phyloP scores from a whole-genome alignment of 1,140 invertebrate species.

The Chrysomallon squamiferum region DNA sequence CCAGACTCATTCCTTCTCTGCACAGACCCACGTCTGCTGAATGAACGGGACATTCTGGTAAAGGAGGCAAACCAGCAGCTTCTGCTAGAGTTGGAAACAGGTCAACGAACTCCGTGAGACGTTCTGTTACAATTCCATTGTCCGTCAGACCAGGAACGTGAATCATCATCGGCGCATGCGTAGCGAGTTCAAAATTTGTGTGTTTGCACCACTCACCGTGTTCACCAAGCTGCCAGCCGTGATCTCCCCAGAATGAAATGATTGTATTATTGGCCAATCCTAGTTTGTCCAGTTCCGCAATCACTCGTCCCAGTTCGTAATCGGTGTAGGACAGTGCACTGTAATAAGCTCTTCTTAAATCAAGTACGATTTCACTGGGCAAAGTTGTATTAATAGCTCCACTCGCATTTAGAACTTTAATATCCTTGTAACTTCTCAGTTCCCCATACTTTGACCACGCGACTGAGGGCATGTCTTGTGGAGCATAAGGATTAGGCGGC shows the following conservation, averaged over 20 bases:
- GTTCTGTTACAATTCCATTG: slow-evolving; percentile 17
- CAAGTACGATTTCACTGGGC: slow-evolving; percentile 9
- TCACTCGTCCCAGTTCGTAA: slow-evolving; percentile 25
- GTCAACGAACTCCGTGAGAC: slow-evolving; percentile 78
- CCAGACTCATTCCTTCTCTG: slow-evolving; percentile 78
- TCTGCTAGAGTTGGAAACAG: slow-evolving; percentile 84
- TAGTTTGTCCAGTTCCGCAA: slow-evolving; percentile 22
- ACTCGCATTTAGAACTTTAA: slow-evolving; percentile 31
- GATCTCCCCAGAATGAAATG: slow-evolving; percentile 33
- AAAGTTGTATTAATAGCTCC: slow-evolving; percentile 17
- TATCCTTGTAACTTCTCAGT: slow-evolving; percentile 8
- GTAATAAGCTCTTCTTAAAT: slow-evolving; percentile 30
- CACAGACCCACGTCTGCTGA: slow-evolving; percentile 66
- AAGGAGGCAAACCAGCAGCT: slow-evolving; percentile 68
- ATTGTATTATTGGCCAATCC: slow-evolving; percentile 35
- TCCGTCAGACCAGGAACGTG: slow-evolving; percentile 26
- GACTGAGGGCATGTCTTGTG: slow-evolving; percentile 6
- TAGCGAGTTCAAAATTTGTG: slow-evolving; percentile 38
- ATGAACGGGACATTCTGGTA: slow-evolving; percentile 67
- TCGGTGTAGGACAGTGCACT: slow-evolving; percentile 30
- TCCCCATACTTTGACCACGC: slow-evolving; percentile 9
- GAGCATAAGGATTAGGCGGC: slow-evolving; percentile 14
- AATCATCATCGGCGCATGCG: slow-evolving; percentile 35
- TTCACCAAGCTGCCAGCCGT: slow-evolving; percentile 40
- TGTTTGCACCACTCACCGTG: slow-evolving; percentile 36